phyloP scores from a whole-genome alignment of 2,113 vertebrate species.

The Naja naja region DNA sequence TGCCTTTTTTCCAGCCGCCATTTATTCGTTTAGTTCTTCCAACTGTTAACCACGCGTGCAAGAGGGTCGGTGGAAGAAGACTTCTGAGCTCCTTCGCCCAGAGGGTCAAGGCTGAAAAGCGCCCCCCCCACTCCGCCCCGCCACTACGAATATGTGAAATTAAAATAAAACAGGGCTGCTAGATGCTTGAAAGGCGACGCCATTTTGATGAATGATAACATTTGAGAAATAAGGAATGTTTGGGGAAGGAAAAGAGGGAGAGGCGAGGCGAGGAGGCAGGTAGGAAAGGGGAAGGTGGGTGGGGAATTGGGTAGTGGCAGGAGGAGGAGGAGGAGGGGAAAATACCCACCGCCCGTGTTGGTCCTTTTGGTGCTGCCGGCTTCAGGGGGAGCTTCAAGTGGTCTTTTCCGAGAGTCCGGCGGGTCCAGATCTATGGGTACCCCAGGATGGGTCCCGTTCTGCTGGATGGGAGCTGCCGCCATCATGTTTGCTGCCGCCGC shows the following conservation, averaged over 20 bases:
- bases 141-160: constrained; percentile 49
- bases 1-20: constrained; percentile 64
- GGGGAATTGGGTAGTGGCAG: constrained; percentile 10
- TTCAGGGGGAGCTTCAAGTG: constrained; percentile 80
- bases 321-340: not conserved
- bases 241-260: constrained; percentile 19
- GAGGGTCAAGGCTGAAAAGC: constrained; percentile 54
- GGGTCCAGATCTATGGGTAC: constrained; percentile 81
- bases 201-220: constrained; percentile 84
- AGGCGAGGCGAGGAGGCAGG: constrained; percentile 30
- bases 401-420: constrained; percentile 81
- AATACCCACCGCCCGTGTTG: constrained; percentile 81
- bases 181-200: constrained; percentile 76
- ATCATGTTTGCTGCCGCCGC: constrained; percentile 79
- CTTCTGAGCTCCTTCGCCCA: not conserved
- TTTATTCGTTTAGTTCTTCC: constrained; percentile 68
- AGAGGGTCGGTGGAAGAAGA: not conserved
- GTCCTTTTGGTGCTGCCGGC: constrained; percentile 84
- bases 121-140: constrained; percentile 6
- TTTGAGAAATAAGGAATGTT: constrained; percentile 66
- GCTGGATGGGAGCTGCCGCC: constrained; percentile 82
- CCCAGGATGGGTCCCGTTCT: constrained; percentile 81
- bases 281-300: constrained; percentile 34
- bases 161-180: constrained; percentile 66
- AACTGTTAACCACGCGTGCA: constrained; percentile 29